Evolutionary conservation across 2,113 vertebrate genomes (phyloP).

Genomic region (Harpagus bidentatus): DNA sequence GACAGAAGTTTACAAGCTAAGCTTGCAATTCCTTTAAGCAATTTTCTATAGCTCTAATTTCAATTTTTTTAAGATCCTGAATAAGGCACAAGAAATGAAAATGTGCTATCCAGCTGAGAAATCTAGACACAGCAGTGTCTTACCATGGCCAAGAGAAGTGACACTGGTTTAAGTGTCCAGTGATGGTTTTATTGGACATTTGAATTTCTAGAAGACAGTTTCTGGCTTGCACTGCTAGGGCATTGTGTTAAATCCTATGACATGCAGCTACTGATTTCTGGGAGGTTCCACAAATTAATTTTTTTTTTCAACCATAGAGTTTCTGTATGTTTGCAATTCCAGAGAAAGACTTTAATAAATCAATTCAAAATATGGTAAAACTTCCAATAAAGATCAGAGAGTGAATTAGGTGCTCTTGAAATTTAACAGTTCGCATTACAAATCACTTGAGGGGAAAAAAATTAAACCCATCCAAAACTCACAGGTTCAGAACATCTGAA

Average conservation of each 20-base stretch:
- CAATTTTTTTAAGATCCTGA: background rate
- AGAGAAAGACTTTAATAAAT: background rate
- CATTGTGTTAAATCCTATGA: background rate
- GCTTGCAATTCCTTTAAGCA: background rate
- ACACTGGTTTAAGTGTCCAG: background rate
- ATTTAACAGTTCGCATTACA: constrained; percentile 25
- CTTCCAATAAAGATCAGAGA: constrained; percentile 41
- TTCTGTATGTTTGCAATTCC: background rate
- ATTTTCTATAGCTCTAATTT: background rate
- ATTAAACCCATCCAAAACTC: background rate
- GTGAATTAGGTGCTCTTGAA: constrained; percentile 35
- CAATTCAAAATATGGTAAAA: background rate
- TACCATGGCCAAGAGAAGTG: background rate
- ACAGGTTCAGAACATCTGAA: constrained; percentile 1
- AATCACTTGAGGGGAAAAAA: background rate
- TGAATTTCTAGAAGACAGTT: background rate
- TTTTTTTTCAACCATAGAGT: background rate
- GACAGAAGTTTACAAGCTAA: background rate
- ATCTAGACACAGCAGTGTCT: background rate
- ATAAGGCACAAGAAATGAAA: background rate
- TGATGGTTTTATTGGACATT: background rate
- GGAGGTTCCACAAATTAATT: background rate
- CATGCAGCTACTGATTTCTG: background rate
- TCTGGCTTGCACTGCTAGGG: background rate
- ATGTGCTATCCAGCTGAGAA: background rate